Percentiles rank a stretch among this genome's conserved stretches.
These are phyloP conservation scores for Labia minor DNA, from an alignment of 2,888 invertebrate genomes.

Conservation along the genomic window DNA sequence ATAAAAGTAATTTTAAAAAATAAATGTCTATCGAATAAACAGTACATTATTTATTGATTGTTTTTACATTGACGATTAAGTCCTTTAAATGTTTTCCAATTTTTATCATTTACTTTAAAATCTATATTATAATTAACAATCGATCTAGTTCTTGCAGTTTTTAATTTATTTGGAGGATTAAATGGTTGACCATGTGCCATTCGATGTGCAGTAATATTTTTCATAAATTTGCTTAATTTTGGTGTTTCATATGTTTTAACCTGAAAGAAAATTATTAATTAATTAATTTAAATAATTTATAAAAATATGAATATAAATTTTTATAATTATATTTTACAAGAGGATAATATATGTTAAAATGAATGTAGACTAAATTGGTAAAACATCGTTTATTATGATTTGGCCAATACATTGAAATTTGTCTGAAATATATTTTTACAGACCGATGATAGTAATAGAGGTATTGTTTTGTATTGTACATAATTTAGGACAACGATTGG, in stretches of 20 bases:
- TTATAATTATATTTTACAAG: too few species aligned
- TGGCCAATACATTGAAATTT: too few species aligned
- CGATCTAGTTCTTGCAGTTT: slow-evolving; percentile 16
- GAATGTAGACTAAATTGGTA: too few species aligned
- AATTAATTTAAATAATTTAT: background rate
- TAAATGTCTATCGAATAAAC: too few species aligned
- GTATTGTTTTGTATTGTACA: too few species aligned
- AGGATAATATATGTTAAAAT: too few species aligned
- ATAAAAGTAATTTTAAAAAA: too few species aligned
- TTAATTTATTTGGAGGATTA: slow-evolving; percentile 16
- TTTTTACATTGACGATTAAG: background rate
- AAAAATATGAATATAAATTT: background rate
- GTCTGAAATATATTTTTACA: too few species aligned
- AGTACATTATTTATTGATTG: too few species aligned
- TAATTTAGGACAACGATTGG: too few species aligned
- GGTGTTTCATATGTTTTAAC: background rate
- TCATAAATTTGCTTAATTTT: background rate
- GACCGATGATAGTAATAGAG: too few species aligned
- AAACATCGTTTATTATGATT: too few species aligned
- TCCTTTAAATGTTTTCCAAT: slow-evolving; percentile 22
- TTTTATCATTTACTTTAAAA: slow-evolving; percentile 19
- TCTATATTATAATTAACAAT: slow-evolving; percentile 22
- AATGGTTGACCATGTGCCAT: slow-evolving; percentile 16
- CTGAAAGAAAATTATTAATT: background rate
- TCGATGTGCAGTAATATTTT: background rate